These are phyloP conservation scores for Donacobius atricapilla DNA, from an alignment of 2,113 vertebrate genomes.

Conservation along the genomic window DNA sequence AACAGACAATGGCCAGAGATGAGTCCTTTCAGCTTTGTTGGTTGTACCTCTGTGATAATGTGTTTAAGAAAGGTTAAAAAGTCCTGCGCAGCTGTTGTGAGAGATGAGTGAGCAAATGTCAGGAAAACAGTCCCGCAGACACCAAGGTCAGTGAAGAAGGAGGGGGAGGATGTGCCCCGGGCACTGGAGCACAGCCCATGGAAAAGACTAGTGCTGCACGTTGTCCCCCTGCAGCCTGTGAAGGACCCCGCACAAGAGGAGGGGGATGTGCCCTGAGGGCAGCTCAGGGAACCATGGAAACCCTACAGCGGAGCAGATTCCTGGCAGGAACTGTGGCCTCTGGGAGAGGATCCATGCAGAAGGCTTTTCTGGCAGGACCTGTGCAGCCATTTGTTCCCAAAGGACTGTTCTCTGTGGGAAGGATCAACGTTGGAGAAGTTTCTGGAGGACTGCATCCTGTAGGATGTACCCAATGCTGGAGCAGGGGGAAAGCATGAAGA, in stretches of 20 bases:
- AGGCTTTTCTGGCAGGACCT: not conserved
- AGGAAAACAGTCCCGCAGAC: not conserved
- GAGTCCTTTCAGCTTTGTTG: not conserved
- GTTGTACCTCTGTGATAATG: not conserved
- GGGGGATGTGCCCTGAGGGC: too few relatives aligned
- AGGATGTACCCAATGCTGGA: not conserved
- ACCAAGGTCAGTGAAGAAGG: not conserved
- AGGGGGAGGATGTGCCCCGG: not conserved
- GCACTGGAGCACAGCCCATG: accelerated
- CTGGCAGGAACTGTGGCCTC: not conserved
- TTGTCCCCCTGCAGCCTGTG: accelerated
- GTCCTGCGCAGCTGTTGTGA: not conserved
- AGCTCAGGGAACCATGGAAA: not conserved
- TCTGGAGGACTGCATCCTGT: not conserved
- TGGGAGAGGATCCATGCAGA: not conserved
- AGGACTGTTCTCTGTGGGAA: not conserved
- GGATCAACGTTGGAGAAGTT: not conserved
- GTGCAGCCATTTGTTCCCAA: not conserved
- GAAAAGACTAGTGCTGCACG: accelerated
- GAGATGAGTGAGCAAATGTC: not conserved
- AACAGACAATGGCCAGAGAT: not conserved
- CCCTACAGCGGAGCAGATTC: not conserved
- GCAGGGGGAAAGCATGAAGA: not conserved
- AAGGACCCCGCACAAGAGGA: accelerated
- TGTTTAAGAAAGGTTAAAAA: not conserved